phyloP scores from a whole-genome alignment of 35 echinoderm and acorn worm genomes.

The Apostichopus japonicus region DNA sequence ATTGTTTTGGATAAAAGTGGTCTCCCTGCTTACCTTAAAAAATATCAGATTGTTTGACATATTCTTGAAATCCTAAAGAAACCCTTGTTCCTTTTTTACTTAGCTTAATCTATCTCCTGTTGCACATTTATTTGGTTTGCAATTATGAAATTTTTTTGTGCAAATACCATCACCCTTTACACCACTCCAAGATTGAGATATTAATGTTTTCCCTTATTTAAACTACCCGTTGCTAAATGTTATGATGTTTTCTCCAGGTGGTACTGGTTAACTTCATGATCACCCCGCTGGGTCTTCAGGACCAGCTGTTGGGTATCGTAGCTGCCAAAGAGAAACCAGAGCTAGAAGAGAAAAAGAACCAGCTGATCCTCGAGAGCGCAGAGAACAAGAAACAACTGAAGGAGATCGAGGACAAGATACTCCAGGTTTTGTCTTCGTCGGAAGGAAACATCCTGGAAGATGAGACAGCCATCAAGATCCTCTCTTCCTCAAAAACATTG shows the following conservation, averaged over 20 bases:
- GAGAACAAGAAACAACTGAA: conserved; percentile 98
- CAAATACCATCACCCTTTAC: too few species aligned
- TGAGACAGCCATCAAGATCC: conserved; percentile 96
- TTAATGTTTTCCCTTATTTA: too few species aligned
- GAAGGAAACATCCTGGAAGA: conserved; percentile 99
- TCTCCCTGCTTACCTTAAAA: too few species aligned
- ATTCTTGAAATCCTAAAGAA: too few species aligned
- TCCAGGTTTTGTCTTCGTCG: conserved; percentile 90
- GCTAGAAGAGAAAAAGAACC: conserved; percentile 99
- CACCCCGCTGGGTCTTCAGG: conserved; percentile 98
- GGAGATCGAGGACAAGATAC: conserved; percentile 99
- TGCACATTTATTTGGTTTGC: too few species aligned
- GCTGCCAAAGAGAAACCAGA: conserved; percentile 99
- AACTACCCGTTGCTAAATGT: neutral
- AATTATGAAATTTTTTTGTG: too few species aligned
- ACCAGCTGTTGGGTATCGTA: conserved; percentile 97
- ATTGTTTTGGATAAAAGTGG: too few species aligned
- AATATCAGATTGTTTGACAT: too few species aligned
- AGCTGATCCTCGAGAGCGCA: conserved; percentile 96
- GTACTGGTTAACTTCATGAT: conserved; percentile 99
- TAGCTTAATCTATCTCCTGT: too few species aligned
- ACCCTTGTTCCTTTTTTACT: too few species aligned
- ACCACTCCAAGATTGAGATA: too few species aligned
- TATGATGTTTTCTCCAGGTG: conserved; percentile 59
- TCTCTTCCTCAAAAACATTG: conserved; percentile 96